Evolutionary conservation across 2,797 vertebrate genomes (phyloP).

Genomic region (Megaceryle alcyon): DNA sequence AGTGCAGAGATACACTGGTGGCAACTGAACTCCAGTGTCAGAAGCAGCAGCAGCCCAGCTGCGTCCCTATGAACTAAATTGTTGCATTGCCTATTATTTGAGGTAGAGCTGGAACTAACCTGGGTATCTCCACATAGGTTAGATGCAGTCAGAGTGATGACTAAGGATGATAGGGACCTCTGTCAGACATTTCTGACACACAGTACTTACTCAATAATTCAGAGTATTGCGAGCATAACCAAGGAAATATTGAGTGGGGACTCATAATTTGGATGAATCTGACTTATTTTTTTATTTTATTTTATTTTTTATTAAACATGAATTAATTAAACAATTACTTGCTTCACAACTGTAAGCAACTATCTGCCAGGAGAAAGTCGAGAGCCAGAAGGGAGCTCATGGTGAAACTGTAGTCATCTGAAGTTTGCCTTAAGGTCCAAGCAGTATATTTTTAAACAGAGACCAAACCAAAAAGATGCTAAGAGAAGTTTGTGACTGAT

Average conservation of each 20-base stretch:
- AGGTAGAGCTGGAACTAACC: background rate
- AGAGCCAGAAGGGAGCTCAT: background rate
- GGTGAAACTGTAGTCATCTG: background rate
- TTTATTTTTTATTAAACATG: background rate
- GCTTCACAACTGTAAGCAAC: background rate
- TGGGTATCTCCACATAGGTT: background rate
- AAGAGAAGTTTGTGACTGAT: background rate
- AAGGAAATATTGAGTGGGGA: background rate
- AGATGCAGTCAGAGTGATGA: background rate
- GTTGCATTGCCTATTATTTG: background rate
- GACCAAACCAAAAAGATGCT: background rate
- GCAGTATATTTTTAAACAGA: background rate
- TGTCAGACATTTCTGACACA: background rate
- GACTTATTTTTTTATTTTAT: no score
- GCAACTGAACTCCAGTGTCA: background rate
- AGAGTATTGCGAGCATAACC: background rate
- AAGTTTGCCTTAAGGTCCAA: background rate
- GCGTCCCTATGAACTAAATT: background rate
- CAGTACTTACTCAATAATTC: background rate
- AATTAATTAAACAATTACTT: background rate
- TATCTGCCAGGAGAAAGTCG: background rate
- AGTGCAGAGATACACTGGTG: background rate
- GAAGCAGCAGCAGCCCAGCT: background rate
- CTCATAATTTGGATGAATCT: no score
- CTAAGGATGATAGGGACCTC: background rate